phyloP scores from a whole-genome alignment of 2,113 vertebrate species.

The Ivindomyrus marchei region DNA sequence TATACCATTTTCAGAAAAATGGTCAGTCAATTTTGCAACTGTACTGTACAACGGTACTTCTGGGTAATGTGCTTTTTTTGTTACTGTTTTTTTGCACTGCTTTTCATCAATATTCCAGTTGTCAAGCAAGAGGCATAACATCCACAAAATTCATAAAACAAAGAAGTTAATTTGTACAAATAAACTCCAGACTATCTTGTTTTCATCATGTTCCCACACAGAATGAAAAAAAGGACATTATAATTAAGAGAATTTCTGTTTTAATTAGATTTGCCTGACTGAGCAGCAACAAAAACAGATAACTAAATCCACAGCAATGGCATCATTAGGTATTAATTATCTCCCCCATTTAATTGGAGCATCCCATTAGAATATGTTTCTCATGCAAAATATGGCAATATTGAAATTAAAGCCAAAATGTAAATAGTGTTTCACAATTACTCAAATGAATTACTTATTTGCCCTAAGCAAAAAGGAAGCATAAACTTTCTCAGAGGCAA shows the following conservation, averaged over 20 bases:
- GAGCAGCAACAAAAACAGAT: constrained; percentile 1
- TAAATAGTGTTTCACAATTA: not conserved
- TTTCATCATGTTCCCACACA: constrained; percentile 9
- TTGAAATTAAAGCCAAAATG: not conserved
- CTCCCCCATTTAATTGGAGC: not conserved
- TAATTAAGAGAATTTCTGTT: constrained; percentile 20
- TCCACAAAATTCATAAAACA: constrained; percentile 2
- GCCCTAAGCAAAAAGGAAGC: not conserved
- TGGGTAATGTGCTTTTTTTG: not conserved
- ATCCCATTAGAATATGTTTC: not conserved
- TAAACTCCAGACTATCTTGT: constrained; percentile 16
- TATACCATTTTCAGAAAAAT: not conserved
- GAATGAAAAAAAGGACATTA: constrained; percentile 4
- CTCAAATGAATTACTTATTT: constrained; percentile 5
- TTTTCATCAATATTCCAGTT: not conserved
- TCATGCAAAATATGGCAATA: constrained; percentile 2
- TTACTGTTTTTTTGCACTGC: not conserved
- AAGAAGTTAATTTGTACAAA: constrained; percentile 14
- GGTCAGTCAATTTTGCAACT: not conserved
- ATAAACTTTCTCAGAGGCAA: not conserved
- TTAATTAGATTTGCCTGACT: constrained; percentile 15
- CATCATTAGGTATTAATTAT: constrained; percentile 17
- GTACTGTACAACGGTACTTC: not conserved
- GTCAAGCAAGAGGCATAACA: not conserved
- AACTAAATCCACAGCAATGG: constrained; percentile 3